Conservation (phyloP, 2,888 invertebrate genomes). For the Lasiommata megera region DNA sequence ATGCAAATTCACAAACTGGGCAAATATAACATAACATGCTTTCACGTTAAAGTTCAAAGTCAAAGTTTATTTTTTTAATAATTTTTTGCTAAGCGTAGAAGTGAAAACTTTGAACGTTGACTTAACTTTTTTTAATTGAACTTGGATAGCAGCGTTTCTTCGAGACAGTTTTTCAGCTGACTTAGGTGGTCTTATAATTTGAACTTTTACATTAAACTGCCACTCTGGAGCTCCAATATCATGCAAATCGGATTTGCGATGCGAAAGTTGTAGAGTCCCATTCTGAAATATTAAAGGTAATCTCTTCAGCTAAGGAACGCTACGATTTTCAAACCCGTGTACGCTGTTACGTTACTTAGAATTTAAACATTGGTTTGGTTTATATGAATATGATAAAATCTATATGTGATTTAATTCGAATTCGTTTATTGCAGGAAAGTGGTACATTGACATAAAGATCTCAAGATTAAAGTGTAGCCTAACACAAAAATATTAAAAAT, state of each 20-base stretch:
- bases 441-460: no score
- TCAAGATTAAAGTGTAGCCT: no score
- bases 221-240: slow-evolving; percentile 48
- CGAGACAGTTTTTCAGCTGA: slow-evolving; percentile 1
- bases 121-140: not conserved
- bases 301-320: slow-evolving; percentile 46
- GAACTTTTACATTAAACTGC: slow-evolving; percentile 26
- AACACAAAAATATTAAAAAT: no score
- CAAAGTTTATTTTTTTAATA: no score
- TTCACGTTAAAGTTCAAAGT: no score
- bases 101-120: not conserved
- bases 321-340: slow-evolving; percentile 33
- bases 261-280: slow-evolving; percentile 38
- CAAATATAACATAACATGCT: no score
- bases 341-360: slow-evolving; percentile 34
- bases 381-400: not conserved
- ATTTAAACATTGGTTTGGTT: slow-evolving; percentile 35
- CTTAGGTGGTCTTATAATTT: not conserved
- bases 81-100: no score
- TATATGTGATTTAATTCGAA: no score
- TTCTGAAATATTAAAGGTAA: slow-evolving; percentile 61
- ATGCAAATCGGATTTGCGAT: slow-evolving; percentile 52
- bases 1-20: no score
- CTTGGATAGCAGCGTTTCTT: not conserved
- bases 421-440: no score